Conservation (phyloP, 2,113 vertebrate genomes). For the Chaenogobius annularis region DNA sequence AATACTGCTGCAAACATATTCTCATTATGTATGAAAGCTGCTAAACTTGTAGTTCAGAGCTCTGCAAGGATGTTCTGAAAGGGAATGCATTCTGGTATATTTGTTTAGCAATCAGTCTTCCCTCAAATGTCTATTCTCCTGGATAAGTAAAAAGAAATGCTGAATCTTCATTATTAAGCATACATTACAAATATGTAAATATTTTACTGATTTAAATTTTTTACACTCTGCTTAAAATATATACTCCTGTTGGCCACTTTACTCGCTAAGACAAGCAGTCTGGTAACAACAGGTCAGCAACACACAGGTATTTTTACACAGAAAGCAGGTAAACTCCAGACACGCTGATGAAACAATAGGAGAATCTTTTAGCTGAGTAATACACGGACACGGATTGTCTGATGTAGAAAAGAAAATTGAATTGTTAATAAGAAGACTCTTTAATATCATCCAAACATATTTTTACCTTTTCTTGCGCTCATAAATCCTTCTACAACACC, state of each 20-base stretch:
- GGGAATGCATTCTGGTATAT: not conserved
- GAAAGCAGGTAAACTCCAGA: conserved; percentile 47
- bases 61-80: no score
- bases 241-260: no score
- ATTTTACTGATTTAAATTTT: no score
- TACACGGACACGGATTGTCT: not conserved
- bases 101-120: not conserved
- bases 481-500: no score
- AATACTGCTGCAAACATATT: not conserved
- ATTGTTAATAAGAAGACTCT: no score
- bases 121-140: conserved; percentile 42
- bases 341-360: conserved; percentile 21
- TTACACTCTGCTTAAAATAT: no score
- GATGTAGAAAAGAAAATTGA: no score
- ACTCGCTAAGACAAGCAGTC: conserved; percentile 15
- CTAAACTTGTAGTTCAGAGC: not conserved
- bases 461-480: no score
- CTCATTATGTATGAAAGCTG: not conserved
- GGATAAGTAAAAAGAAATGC: conserved; percentile 26
- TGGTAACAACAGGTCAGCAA: conserved; percentile 56
- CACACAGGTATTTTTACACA: not conserved
- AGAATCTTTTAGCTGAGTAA: conserved; percentile 4
- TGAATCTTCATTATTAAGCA: no score
- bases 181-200: no score
- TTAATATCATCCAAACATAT: no score